Conservation (phyloP, 2,888 invertebrate species). For the Hyppa rectilinea region DNA sequence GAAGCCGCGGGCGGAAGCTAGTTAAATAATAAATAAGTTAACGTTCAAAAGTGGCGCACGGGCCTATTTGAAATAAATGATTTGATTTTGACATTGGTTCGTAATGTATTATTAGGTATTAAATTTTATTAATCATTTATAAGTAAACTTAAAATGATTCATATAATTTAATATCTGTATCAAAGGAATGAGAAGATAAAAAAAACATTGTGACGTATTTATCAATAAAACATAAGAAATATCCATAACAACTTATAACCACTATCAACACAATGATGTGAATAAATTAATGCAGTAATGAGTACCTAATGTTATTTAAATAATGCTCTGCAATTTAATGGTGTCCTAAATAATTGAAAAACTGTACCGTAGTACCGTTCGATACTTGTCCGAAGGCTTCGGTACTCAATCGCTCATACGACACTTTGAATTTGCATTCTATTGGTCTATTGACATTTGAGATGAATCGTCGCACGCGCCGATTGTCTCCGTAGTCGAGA, state of each 20-base stretch:
- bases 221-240: slow-evolving; percentile 2
- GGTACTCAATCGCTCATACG: slow-evolving; percentile 31
- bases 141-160: too few species aligned
- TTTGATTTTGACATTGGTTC: too few species aligned
- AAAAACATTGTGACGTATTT: not conserved
- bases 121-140: too few species aligned
- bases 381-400: slow-evolving; percentile 28
- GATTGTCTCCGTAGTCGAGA: slow-evolving; percentile 66
- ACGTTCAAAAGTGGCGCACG: too few species aligned
- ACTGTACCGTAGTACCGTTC: slow-evolving; percentile 54
- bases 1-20: too few species aligned
- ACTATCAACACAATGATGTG: slow-evolving; percentile 13
- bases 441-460: slow-evolving; percentile 77
- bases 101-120: too few species aligned
- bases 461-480: slow-evolving; percentile 67
- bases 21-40: too few species aligned
- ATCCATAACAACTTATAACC: slow-evolving; percentile 6
- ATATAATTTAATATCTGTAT: too few species aligned
- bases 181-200: slow-evolving; percentile 2
- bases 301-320: slow-evolving; percentile 32
- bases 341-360: slow-evolving; percentile 42
- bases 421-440: slow-evolving; percentile 66
- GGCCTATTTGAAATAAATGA: too few species aligned
- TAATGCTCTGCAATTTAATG: slow-evolving; percentile 31
- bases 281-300: slow-evolving; percentile 4